phyloP scores from a whole-genome alignment of 2,113 vertebrate genomes.

The Pterophyllum scalare region DNA sequence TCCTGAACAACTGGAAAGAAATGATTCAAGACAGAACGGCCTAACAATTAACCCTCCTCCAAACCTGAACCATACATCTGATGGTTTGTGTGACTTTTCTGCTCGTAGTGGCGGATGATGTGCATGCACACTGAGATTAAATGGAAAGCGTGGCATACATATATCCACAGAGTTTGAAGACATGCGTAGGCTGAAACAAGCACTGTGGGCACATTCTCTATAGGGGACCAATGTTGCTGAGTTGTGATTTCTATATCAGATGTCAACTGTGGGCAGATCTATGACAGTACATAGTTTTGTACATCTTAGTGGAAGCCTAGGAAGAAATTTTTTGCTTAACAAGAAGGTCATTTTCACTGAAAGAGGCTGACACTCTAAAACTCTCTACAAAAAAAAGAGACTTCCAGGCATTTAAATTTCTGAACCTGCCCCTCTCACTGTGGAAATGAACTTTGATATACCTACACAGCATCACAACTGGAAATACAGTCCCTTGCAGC shows the following conservation, averaged over 20 bases:
- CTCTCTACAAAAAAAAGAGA: background rate
- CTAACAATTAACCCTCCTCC: background rate
- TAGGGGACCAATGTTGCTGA: conserved; percentile 2
- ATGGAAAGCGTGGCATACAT: background rate
- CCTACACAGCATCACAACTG: no score
- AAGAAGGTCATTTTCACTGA: background rate
- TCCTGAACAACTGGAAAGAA: background rate
- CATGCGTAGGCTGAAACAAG: background rate
- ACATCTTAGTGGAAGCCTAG: background rate
- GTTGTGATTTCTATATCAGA: background rate
- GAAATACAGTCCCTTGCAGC: no score
- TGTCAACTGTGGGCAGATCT: background rate
- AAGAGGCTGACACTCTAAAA: background rate
- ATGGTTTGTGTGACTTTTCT: background rate
- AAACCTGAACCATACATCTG: conserved; percentile 8
- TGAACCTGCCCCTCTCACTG: no score
- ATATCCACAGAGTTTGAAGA: background rate
- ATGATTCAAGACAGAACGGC: background rate
- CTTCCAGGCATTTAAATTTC: no score
- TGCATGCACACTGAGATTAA: conserved; percentile 1
- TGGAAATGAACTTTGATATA: no score
- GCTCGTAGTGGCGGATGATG: conserved; percentile 6
- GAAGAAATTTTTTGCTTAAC: background rate
- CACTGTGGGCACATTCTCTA: background rate
- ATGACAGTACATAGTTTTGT: background rate